These are phyloP conservation scores for Acestrorhynchus altus DNA, from an alignment of 2,797 vertebrate genomes.

Conservation along the genomic window DNA sequence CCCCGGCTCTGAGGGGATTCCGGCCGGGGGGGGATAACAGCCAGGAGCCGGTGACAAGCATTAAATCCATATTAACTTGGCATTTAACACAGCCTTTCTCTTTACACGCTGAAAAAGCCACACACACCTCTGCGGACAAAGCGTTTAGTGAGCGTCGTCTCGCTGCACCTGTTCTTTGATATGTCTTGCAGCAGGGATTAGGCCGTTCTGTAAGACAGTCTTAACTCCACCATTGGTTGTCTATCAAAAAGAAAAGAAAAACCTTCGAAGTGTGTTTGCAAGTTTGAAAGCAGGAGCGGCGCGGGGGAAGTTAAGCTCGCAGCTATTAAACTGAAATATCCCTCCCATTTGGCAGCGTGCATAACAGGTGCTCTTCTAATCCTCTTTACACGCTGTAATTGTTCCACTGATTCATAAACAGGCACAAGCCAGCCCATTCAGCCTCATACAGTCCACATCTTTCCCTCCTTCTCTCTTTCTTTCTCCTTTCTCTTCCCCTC, in stretches of 20 bases:
- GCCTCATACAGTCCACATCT: slow-evolving; percentile 20
- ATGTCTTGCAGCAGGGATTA: slow-evolving; percentile 60
- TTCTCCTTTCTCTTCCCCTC: not conserved
- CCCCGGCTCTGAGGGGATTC: slow-evolving; percentile 61
- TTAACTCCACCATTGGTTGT: slow-evolving; percentile 43
- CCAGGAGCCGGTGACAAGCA: slow-evolving; percentile 82
- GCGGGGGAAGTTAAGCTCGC: slow-evolving; percentile 49
- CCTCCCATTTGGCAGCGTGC: slow-evolving; percentile 71
- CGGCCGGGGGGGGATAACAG: slow-evolving; percentile 62
- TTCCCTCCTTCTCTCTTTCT: not conserved
- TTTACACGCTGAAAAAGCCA: slow-evolving; percentile 66
- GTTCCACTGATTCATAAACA: slow-evolving; percentile 76
- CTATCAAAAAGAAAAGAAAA: slow-evolving; percentile 33
- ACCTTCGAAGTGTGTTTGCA: slow-evolving; percentile 29
- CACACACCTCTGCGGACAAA: slow-evolving; percentile 75
- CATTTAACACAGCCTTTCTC: slow-evolving; percentile 81
- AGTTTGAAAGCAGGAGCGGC: slow-evolving; percentile 37
- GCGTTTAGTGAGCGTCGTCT: slow-evolving; percentile 74
- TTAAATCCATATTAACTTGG: slow-evolving; percentile 88
- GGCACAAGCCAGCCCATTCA: slow-evolving; percentile 70
- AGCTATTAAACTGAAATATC: slow-evolving; percentile 58
- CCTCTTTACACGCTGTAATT: slow-evolving; percentile 81
- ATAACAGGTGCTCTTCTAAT: slow-evolving; percentile 78
- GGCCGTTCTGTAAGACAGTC: not conserved
- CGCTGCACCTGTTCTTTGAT: slow-evolving; percentile 80